phyloP scores from a whole-genome alignment of 2,113 vertebrate genomes.

The Pica pica region DNA sequence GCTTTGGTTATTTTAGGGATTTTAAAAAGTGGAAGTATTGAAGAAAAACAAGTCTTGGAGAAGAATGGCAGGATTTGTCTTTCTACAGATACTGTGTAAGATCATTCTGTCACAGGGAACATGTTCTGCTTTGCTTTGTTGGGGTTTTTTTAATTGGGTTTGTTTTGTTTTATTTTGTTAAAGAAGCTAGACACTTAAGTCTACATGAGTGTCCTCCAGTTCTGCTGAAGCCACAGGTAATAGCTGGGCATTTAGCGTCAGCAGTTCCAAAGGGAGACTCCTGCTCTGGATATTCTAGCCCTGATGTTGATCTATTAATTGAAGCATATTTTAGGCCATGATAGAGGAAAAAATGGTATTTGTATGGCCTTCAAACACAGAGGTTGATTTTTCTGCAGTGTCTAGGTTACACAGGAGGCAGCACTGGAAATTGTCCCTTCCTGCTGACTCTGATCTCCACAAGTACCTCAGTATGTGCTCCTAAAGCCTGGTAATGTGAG shows the following conservation, averaged over 20 bases:
- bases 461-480: not conserved
- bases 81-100: not conserved
- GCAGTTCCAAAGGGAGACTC: not conserved
- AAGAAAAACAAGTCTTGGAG: conserved; percentile 9
- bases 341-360: not conserved
- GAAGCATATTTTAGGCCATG: not conserved
- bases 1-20: conserved; percentile 23
- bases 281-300: not conserved
- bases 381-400: not conserved
- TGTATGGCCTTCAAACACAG: not conserved
- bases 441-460: not conserved
- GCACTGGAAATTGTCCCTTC: not conserved
- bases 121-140: not conserved
- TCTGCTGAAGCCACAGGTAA: not conserved
- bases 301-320: not conserved
- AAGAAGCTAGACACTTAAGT: not conserved
- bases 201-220: not conserved
- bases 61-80: conserved; percentile 1
- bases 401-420: not conserved
- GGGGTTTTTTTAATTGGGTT: not conserved
- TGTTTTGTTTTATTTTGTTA: not conserved
- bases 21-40: not conserved
- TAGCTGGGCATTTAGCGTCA: not conserved
- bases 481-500: not conserved
- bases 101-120: not conserved